Evolutionary conservation across 2,888 invertebrate genomes (phyloP).

Genomic region (Therioaphis trifolii): DNA sequence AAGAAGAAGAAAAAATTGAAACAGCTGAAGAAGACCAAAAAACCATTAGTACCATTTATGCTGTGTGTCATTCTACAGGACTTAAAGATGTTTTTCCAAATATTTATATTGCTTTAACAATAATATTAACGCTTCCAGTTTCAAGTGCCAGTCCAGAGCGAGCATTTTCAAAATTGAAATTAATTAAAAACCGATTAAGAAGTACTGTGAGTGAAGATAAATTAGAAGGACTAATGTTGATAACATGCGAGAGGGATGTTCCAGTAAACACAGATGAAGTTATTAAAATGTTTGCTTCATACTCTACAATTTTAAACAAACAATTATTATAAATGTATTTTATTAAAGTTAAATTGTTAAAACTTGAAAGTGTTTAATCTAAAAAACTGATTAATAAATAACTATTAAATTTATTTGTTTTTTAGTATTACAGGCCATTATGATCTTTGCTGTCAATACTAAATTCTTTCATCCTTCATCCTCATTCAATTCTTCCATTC

Average conservation of each 20-base stretch:
- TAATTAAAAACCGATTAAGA: conserved; percentile 19
- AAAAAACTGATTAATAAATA: conserved; percentile 17
- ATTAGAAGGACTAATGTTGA: conserved; percentile 17
- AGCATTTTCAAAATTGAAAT: too few species aligned
- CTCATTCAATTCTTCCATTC: too few species aligned
- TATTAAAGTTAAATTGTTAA: too few species aligned
- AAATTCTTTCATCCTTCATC: too few species aligned
- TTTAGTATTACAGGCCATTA: conserved; percentile 3
- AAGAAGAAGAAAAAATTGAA: too few species aligned
- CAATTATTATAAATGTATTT: conserved; percentile 4
- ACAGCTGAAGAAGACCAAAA: too few species aligned
- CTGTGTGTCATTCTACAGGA: conserved; percentile 17
- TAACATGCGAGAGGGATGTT: conserved; percentile 26
- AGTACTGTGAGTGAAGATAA: conserved; percentile 5
- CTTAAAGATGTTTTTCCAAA: conserved; percentile 24
- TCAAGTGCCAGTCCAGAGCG: conserved; percentile 12
- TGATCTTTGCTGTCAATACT: too few species aligned
- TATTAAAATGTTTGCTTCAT: conserved; percentile 16
- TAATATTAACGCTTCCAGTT: conserved; percentile 12
- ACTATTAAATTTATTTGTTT: conserved; percentile 15
- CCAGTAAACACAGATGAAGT: conserved; percentile 15
- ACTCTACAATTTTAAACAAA: neutral
- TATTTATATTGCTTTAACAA: neutral
- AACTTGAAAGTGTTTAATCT: conserved; percentile 19
- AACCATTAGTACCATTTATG: too few species aligned